Evolutionary conservation across 2,888 invertebrate species (phyloP).

Genomic region (Caenorhabditis panamensis): DNA sequence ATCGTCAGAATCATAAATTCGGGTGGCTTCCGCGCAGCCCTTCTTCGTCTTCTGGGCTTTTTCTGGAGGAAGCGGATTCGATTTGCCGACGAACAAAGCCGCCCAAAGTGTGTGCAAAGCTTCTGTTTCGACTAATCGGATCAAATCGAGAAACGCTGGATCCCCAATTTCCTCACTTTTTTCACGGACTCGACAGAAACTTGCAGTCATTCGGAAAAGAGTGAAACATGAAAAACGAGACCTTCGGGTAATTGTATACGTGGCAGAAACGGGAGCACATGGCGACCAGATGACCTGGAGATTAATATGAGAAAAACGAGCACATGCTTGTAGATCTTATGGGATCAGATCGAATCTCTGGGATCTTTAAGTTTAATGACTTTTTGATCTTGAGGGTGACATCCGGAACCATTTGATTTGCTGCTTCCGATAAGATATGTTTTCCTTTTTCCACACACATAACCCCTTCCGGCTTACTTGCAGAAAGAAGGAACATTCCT

Average conservation of each 20-base stretch:
- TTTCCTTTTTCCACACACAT: conserved; percentile 21
- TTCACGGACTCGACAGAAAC: background rate
- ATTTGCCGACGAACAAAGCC: conserved; percentile 7
- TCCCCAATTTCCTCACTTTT: background rate
- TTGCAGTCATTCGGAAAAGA: background rate
- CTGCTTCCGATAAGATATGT: conserved; percentile 18
- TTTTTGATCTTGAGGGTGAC: conserved; percentile 19
- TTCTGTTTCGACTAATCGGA: conserved; percentile 27
- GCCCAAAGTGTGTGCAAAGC: background rate
- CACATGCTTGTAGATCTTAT: background rate
- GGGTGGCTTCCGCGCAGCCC: background rate
- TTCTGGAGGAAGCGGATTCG: background rate
- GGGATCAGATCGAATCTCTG: background rate
- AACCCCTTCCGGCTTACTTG: conserved; percentile 6
- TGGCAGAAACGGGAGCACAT: conserved; percentile 22
- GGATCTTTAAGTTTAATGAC: conserved; percentile 1
- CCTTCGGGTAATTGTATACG: background rate
- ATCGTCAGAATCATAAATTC: conserved; percentile 35
- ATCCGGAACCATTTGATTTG: conserved; percentile 14
- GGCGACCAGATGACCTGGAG: conserved; percentile 52
- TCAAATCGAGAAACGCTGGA: conserved; percentile 34
- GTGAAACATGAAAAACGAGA: background rate
- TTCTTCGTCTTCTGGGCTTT: background rate
- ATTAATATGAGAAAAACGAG: conserved; percentile 12
- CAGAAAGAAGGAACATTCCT: conserved; percentile 16